Percentiles rank a stretch among this genome's conserved stretches.
These are phyloP conservation scores for Scarus forsteni DNA, from an alignment of 2,797 vertebrate genomes.

Conservation along the genomic window DNA sequence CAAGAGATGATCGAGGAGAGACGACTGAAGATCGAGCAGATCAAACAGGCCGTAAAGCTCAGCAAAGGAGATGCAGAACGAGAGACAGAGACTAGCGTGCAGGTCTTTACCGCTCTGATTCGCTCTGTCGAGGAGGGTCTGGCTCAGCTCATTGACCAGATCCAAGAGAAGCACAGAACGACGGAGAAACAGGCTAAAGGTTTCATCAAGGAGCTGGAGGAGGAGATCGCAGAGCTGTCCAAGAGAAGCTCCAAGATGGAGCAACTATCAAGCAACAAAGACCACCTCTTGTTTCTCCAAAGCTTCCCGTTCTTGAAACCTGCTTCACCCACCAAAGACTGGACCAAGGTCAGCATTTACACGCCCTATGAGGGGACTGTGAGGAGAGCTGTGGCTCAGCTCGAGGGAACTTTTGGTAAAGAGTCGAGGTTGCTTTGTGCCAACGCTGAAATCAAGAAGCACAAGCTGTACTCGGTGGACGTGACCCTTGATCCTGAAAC, in stretches of 20 bases:
- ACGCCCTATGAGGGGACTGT: neutral
- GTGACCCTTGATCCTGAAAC: slow-evolving; percentile 19
- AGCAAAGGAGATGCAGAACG: neutral
- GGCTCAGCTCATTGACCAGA: neutral
- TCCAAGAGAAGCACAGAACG: neutral
- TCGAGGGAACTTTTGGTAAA: slow-evolving; percentile 14
- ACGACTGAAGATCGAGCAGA: neutral
- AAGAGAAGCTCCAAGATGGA: neutral
- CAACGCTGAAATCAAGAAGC: neutral
- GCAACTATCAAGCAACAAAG: neutral
- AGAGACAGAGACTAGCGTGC: neutral
- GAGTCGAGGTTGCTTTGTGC: slow-evolving; percentile 6
- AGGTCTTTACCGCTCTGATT: slow-evolving; percentile 3
- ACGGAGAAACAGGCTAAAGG: neutral
- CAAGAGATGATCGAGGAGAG: neutral
- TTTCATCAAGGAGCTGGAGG: slow-evolving; percentile 9
- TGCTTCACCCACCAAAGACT: slow-evolving; percentile 9
- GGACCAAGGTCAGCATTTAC: neutral
- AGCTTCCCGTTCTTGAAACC: neutral
- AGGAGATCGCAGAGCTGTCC: neutral
- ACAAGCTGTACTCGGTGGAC: slow-evolving; percentile 9
- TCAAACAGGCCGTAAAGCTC: neutral
- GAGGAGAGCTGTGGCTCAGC: slow-evolving; percentile 1
- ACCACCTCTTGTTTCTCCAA: slow-evolving; percentile 1
- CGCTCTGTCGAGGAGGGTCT: slow-evolving; percentile 1